Evolutionary conservation across 2,888 invertebrate genomes (phyloP), one percentile per base, ranked within the genome.

Genomic region (Neoascia interrupta): DNA sequence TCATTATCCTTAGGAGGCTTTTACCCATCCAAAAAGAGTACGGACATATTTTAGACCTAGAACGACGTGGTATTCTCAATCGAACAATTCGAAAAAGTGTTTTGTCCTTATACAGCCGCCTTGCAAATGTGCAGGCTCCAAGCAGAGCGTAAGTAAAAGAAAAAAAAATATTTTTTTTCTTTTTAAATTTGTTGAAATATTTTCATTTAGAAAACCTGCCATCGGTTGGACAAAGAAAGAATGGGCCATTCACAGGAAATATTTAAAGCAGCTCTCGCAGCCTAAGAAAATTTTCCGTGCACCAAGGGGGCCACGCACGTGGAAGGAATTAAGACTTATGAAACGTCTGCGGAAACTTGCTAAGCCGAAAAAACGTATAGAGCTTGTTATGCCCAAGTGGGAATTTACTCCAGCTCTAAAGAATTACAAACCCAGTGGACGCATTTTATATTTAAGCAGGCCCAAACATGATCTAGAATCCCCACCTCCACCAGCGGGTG

Each of bases 61-160:
- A 70, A 4, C 81, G 85, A 0, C 72, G 83, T 16, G 5, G 64
- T 5, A 82, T 84, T 4, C 47, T 88, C 2, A 88, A 87, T 79
- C 84, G 85, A 3, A 83, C 83, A 56, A 81, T 87, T 18, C 85
- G 85, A 5, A 84, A 82, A 34, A 87, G 87, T 68, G 82, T 87
- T 34, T 56, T 87, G 16, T 87, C 88, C 0, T 36, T 88, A 23
- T 88, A 88, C 69, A 86, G 87, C 68, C 86, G 88, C 0, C 72
- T 88, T 34, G 81, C 64, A 6, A 87, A 88, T 61, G 21, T 81
- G 3, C 84, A 84, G 56, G 85, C 85, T 1, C 81, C n/a, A n/a
- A n/a, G n/a, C n/a, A n/a, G n/a, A n/a, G n/a, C 11, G 3, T 11
- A 1, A 16, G 1, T 0, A 16, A 15, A 8, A 34, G 6, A 1